phyloP scores from a whole-genome alignment of 2,797 vertebrate genomes.

The Clamator glandarius region DNA sequence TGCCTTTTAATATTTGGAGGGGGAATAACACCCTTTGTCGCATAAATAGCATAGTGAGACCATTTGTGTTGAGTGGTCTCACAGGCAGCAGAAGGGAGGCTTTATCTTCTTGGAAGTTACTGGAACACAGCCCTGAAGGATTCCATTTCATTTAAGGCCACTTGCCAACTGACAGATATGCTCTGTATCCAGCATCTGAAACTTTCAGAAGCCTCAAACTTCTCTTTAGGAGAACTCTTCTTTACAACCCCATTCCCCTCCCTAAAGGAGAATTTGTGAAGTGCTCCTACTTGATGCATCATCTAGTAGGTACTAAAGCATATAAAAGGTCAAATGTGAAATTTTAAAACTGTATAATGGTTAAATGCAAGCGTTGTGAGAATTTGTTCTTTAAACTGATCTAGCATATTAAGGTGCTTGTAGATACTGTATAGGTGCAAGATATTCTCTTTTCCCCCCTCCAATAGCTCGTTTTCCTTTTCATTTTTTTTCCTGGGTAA shows the following conservation, averaged over 20 bases:
- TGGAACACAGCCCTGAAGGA: neutral
- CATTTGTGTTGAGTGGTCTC: neutral
- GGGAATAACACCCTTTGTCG: neutral
- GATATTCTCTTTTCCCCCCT: neutral
- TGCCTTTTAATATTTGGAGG: conserved; percentile 2
- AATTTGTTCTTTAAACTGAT: neutral
- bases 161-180: neutral
- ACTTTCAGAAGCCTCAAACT: neutral
- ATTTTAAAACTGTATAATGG: neutral
- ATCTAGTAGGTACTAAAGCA: neutral
- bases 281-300: neutral
- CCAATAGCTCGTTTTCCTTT: neutral
- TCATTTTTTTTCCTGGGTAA: neutral
- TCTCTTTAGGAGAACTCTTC: neutral
- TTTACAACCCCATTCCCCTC: neutral
- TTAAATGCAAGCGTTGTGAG: neutral
- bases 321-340: neutral
- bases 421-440: neutral
- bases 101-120: neutral
- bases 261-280: neutral
- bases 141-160: neutral
- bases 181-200: neutral
- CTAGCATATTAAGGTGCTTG: neutral
- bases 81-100: neutral
- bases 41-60: neutral